Conservation (phyloP, 2,113 vertebrate species). For the Nicator chloris region DNA sequence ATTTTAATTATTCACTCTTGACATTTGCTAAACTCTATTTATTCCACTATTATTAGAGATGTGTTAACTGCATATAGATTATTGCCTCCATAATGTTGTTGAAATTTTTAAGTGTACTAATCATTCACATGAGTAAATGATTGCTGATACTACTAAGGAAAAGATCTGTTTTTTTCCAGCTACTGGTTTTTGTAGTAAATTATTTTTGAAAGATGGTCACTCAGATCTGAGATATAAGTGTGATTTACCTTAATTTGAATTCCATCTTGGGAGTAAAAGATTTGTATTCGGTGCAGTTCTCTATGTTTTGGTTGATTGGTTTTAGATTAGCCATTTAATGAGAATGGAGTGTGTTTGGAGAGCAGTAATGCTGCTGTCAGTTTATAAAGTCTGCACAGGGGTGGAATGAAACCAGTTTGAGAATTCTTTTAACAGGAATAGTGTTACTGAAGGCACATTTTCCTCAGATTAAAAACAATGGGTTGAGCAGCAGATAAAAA, state of each 20-base stretch:
- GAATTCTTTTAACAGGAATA: conserved; percentile 40
- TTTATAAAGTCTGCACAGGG: conserved; percentile 66
- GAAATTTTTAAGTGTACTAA: background rate
- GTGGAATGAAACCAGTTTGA: conserved; percentile 57
- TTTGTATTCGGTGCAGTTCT: conserved; percentile 57
- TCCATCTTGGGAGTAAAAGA: conserved; percentile 16
- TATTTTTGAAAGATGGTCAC: background rate
- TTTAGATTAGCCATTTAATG: conserved; percentile 80
- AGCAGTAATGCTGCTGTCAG: conserved; percentile 62
- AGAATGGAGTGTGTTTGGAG: conserved; percentile 78
- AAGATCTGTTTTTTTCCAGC: background rate
- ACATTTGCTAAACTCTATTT: background rate
- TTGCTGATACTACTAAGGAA: background rate
- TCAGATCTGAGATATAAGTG: conserved; percentile 15
- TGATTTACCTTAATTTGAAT: conserved; percentile 46
- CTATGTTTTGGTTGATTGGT: conserved; percentile 60
- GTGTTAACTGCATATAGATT: background rate
- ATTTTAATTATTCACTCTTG: background rate
- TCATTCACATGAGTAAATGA: background rate
- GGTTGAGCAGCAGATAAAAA: conserved; percentile 30
- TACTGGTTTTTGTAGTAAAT: background rate
- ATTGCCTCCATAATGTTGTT: background rate
- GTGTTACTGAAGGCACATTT: conserved; percentile 1
- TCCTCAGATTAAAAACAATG: conserved; percentile 36
- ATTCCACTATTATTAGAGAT: background rate